Evolutionary conservation across 2,113 vertebrate genomes (phyloP), one percentile per base, ranked within the genome.

Genomic region (Xiphias gladius): DNA sequence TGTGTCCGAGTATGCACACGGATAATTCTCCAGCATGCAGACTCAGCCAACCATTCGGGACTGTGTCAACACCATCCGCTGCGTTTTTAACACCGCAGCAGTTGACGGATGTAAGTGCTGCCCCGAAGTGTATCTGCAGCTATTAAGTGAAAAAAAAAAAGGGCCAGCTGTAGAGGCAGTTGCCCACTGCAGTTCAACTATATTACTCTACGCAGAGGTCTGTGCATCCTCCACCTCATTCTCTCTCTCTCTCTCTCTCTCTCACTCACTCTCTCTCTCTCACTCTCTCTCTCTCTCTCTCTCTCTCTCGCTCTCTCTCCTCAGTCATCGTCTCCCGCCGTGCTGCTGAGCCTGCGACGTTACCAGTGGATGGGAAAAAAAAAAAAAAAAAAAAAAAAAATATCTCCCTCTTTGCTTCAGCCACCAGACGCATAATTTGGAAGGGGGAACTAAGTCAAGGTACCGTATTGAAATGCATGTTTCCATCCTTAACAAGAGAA

Each of bases 341-440:
- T 75, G 86, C 80, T 92, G 90, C 87, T 85, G 82, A 90, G 85
- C 83, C 90, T 90, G 86, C 92, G 87, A 90, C 92, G 93, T 74
- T 85, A 76, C 77, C 89, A 14, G 77, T 80, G 86, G 90, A 88
- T 81, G 83, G 16, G 12, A 52, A 74, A 77, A 85, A 71, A 73
- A 46, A 78, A 46, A 68, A 61, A 68, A 73, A 32, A 75, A 48
- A 68, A 61, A 61, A 68, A 73, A 32, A 75, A 48, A 68, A 61
- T 55, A 48, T 77, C 69, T 70, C 79, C 64, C 67, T 80, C 52
- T 81, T 63, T 61, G 77, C 79, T 86, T 62, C 88, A 72, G 68
- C 73, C 84, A 82, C 71, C 70, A 73, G 82, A 88, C 83, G 77
- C 73, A 28, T 68, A 7, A 61, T 83, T 68, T 63, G 65, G 76